A percentile compares a stretch with the other conserved stretches of the same genome.
Evolutionary conservation across 1,140 invertebrate species (phyloP).

Genomic region (Tigriopus japonicus): DNA sequence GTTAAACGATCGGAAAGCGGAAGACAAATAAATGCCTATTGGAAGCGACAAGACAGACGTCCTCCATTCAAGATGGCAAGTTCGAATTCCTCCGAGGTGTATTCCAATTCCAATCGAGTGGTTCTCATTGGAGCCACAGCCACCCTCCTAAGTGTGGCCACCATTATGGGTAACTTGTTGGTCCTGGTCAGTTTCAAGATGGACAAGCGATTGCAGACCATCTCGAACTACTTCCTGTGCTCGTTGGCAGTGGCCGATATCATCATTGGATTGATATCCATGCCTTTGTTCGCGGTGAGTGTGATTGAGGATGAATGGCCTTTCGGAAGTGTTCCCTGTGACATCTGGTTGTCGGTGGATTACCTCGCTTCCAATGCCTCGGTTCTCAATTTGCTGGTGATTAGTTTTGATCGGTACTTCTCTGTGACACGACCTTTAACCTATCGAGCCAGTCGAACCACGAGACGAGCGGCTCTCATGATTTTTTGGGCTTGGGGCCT

Average conservation of each 20-base stretch:
- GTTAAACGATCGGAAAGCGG: no score
- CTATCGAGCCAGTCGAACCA: conserved; percentile 86
- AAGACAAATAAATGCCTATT: no score
- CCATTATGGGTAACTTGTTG: conserved; percentile 80
- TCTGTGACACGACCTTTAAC: conserved; percentile 81
- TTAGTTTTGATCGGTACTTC: conserved; percentile 69
- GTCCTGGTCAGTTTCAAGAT: conserved; percentile 89
- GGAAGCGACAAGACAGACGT: no score
- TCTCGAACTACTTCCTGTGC: conserved; percentile 91
- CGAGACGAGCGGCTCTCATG: conserved; percentile 77
- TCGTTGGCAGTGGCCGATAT: conserved; percentile 75
- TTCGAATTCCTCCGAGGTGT: no score
- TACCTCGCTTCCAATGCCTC: conserved; percentile 81
- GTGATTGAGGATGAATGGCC: conserved; percentile 43
- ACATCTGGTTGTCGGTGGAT: conserved; percentile 83
- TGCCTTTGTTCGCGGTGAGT: conserved; percentile 74
- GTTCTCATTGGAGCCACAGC: conserved; percentile 52
- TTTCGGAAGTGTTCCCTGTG: conserved; percentile 65
- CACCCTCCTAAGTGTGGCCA: conserved; percentile 52
- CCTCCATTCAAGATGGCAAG: no score
- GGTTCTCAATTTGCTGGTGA: conserved; percentile 78
- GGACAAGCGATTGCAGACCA: conserved; percentile 93
- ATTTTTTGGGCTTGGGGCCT: conserved; percentile 80
- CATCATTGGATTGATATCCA: conserved; percentile 73
- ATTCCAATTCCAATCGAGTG: no score